A percentile compares a stretch with the other conserved stretches of the same genome.
Conservation (phyloP, 2,113 vertebrate genomes). For the Engystomops pustulosus region DNA sequence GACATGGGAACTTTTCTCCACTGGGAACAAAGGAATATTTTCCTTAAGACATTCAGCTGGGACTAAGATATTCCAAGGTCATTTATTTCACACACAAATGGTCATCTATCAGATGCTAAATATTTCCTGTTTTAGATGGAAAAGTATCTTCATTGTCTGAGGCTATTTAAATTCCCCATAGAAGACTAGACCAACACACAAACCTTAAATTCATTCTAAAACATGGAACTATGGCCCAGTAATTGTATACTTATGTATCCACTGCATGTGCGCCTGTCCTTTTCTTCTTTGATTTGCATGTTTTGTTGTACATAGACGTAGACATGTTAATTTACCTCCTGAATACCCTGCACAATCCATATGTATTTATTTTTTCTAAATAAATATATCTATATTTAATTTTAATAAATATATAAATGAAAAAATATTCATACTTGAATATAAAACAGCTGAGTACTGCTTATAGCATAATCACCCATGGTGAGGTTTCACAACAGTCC, state of each 20-base stretch:
- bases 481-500: too few species aligned
- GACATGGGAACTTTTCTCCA: conserved; percentile 33
- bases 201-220: background rate
- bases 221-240: background rate
- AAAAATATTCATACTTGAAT: too few species aligned
- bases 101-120: background rate
- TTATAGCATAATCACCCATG: too few species aligned
- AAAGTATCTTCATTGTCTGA: background rate
- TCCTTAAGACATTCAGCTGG: conserved; percentile 4
- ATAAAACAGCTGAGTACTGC: too few species aligned
- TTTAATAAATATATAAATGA: too few species aligned
- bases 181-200: background rate
- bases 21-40: conserved; percentile 34
- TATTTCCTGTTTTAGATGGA: conserved; percentile 14
- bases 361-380: too few species aligned
- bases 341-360: too few species aligned
- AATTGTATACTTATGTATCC: background rate
- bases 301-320: too few species aligned
- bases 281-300: too few species aligned
- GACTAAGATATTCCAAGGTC: conserved; percentile 38
- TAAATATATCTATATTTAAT: too few species aligned
- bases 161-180: background rate
- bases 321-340: too few species aligned
- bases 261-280: too few species aligned
- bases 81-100: conserved; percentile 24